Conservation (phyloP, 1,140 invertebrate genomes). For the Drosophila busckii region DNA sequence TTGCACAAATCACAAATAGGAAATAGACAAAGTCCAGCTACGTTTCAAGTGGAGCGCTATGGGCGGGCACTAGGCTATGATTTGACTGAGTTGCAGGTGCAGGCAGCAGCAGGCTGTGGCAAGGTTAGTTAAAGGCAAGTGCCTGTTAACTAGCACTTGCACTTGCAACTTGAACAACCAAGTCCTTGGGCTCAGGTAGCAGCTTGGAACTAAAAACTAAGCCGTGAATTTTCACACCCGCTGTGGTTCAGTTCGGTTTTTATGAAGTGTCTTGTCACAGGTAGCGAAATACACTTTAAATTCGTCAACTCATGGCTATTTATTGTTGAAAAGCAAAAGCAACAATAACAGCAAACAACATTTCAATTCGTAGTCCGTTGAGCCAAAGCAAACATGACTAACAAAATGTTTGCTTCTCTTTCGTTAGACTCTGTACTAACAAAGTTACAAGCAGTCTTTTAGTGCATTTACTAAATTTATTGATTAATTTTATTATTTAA, state of each 20-base stretch:
- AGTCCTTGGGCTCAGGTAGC: slow-evolving; percentile 37
- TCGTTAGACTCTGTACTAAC: no score
- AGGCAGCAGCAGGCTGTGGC: neutral
- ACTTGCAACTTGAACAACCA: slow-evolving; percentile 3
- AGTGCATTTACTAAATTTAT: no score
- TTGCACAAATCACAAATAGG: slow-evolving; percentile 35
- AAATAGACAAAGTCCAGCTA: slow-evolving; percentile 21
- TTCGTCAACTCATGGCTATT: slow-evolving; percentile 24
- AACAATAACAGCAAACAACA: no score
- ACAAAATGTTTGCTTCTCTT: no score
- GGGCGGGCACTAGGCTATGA: no score
- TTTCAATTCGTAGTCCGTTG: no score
- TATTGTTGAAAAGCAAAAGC: no score
- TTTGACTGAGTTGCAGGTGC: slow-evolving; percentile 8
- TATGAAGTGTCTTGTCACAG: slow-evolving; percentile 40
- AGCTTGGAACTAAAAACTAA: slow-evolving; percentile 25
- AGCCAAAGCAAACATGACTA: no score
- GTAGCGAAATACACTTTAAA: slow-evolving; percentile 14
- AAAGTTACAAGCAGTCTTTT: no score
- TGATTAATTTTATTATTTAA: no score
- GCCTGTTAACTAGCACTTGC: slow-evolving; percentile 38
- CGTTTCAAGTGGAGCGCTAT: slow-evolving; percentile 45
- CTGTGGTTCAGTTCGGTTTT: slow-evolving; percentile 52
- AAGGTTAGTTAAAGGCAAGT: slow-evolving; percentile 55
- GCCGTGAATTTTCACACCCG: slow-evolving; percentile 69